Conservation (phyloP, 2,797 vertebrate genomes). For the Anguilla megastoma region DNA sequence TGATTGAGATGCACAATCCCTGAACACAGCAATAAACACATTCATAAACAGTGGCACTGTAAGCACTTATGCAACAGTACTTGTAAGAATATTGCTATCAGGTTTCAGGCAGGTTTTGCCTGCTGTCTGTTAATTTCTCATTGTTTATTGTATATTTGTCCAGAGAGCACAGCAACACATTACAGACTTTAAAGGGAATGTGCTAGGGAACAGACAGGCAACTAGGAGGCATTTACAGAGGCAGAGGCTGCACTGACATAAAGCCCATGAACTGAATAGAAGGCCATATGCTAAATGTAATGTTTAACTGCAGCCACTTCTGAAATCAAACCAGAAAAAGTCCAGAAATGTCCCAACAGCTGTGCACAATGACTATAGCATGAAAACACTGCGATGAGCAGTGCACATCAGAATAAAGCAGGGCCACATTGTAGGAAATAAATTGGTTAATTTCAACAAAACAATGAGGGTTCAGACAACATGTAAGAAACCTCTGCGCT, state of each 20-base stretch:
- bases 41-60: background rate
- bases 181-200: background rate
- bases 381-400: background rate
- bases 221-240: background rate
- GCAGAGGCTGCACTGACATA: background rate
- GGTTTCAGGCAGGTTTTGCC: background rate
- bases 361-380: background rate
- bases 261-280: background rate
- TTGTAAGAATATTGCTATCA: background rate
- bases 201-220: constrained; percentile 6
- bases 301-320: background rate
- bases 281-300: too few species aligned
- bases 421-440: background rate
- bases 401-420: background rate
- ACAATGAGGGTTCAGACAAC: background rate
- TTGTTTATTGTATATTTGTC: background rate
- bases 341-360: background rate
- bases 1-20: background rate
- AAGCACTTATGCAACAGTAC: background rate
- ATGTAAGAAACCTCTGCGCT: background rate
- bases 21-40: background rate
- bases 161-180: background rate
- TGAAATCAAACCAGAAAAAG: background rate
- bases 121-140: background rate
- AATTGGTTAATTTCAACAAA: background rate